Conservation (phyloP, 2,888 invertebrate species). For the Lasioglossum marginatum region DNA sequence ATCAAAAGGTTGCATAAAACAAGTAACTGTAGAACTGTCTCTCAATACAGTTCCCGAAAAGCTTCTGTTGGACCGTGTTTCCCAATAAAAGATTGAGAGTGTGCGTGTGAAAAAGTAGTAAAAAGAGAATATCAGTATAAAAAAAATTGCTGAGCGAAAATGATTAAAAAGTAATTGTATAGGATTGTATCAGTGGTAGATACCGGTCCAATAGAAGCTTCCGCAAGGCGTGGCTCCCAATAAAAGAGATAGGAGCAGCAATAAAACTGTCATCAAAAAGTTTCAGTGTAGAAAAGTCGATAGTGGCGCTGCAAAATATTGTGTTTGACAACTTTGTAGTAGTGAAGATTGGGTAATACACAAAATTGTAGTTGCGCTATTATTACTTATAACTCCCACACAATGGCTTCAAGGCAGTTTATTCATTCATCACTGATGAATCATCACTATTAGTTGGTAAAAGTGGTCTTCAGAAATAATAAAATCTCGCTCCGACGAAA, state of each 20-base stretch:
- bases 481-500: not conserved
- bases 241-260: conserved; percentile 1
- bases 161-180: not conserved
- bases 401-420: not conserved
- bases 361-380: not conserved
- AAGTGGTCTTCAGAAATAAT: not conserved
- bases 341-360: not conserved
- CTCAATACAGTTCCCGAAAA: not conserved
- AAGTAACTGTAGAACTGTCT: not conserved
- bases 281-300: not conserved
- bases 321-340: not conserved
- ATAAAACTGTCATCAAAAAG: not conserved
- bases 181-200: not conserved
- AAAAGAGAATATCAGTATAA: not conserved
- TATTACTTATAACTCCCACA: not conserved
- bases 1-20: not conserved
- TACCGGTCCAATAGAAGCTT: not conserved
- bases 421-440: too few relatives aligned
- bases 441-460: not conserved
- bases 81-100: not conserved
- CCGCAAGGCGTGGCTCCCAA: not conserved
- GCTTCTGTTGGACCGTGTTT: not conserved
- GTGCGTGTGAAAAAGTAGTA: not conserved
- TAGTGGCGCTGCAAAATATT: not conserved
- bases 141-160: not conserved